Evolutionary conservation across 1,140 invertebrate genomes (phyloP).

Genomic region (Drosophila teissieri): DNA sequence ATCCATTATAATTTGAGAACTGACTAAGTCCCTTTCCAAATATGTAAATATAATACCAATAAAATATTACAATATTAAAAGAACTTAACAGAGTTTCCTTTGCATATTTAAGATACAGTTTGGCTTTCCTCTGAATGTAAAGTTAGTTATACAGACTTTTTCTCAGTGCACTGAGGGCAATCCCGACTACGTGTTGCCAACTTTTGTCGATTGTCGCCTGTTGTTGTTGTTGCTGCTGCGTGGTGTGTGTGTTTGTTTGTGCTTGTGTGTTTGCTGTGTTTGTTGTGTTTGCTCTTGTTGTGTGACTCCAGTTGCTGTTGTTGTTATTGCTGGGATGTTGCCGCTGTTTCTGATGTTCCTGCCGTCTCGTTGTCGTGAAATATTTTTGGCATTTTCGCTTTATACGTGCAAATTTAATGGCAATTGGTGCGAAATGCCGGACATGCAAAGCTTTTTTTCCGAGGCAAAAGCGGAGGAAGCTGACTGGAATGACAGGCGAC

Average conservation of each 20-base stretch:
- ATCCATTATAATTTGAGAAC: too few species aligned
- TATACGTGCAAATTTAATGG: conserved; percentile 81
- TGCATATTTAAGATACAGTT: too few species aligned
- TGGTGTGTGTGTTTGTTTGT: conserved; percentile 15
- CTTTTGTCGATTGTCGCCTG: conserved; percentile 59
- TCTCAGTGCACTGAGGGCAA: conserved; percentile 16
- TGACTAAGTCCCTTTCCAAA: too few species aligned
- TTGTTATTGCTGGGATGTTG: conserved; percentile 31
- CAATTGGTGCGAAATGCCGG: conserved; percentile 82
- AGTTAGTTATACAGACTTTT: neutral
- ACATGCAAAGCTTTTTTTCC: conserved; percentile 59
- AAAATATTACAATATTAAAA: too few species aligned
- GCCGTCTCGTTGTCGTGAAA: conserved; percentile 72
- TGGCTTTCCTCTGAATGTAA: neutral
- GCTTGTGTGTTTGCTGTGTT: conserved; percentile 33
- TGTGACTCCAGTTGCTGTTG: conserved; percentile 20
- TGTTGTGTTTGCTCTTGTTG: conserved; percentile 43
- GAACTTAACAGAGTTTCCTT: too few species aligned
- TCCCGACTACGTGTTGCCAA: conserved; percentile 60
- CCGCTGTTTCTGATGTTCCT: conserved; percentile 12
- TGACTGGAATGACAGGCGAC: conserved; percentile 26
- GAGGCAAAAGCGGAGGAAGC: conserved; percentile 10
- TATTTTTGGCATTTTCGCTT: conserved; percentile 81
- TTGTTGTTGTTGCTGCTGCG: conserved; percentile 46
- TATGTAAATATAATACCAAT: too few species aligned